A percentile compares a stretch with the other conserved stretches of the same genome.
Conservation (phyloP, 2,797 vertebrate genomes). For the Melopsittacus undulatus region DNA sequence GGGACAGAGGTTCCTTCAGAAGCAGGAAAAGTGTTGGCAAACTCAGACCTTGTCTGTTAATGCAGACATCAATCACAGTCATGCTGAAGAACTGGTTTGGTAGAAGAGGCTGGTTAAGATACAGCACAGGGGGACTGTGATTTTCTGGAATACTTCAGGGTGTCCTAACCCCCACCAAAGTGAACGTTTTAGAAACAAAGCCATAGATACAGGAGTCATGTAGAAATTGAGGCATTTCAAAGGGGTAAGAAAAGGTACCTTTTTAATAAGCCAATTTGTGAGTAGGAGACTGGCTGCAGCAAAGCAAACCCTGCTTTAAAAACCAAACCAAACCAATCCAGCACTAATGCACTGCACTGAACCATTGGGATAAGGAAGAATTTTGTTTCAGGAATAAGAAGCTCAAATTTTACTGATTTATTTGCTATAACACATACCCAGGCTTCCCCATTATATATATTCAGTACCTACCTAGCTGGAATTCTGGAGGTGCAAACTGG, state of each 20-base stretch:
- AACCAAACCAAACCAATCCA: background rate
- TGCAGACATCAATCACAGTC: background rate
- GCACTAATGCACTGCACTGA: background rate
- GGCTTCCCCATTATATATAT: accelerated
- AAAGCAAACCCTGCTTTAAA: background rate
- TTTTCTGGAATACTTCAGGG: background rate
- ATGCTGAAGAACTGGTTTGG: background rate
- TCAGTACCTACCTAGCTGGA: slow-evolving; percentile 85
- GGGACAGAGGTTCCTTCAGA: background rate
- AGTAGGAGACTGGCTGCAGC: background rate
- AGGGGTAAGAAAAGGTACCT: background rate
- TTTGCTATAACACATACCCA: background rate
- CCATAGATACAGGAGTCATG: background rate
- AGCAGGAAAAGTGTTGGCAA: background rate
- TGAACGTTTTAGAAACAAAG: background rate
- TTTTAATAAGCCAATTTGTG: background rate
- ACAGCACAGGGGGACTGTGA: background rate
- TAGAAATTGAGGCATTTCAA: background rate
- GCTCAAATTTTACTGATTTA: background rate
- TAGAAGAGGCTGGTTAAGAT: background rate
- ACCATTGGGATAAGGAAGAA: background rate
- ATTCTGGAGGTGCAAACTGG: slow-evolving; percentile 85
- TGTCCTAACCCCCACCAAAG: background rate
- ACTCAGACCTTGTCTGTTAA: background rate
- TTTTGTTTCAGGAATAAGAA: background rate